phyloP scores from a whole-genome alignment of 2,113 vertebrate genomes.

The Empidonax traillii region DNA sequence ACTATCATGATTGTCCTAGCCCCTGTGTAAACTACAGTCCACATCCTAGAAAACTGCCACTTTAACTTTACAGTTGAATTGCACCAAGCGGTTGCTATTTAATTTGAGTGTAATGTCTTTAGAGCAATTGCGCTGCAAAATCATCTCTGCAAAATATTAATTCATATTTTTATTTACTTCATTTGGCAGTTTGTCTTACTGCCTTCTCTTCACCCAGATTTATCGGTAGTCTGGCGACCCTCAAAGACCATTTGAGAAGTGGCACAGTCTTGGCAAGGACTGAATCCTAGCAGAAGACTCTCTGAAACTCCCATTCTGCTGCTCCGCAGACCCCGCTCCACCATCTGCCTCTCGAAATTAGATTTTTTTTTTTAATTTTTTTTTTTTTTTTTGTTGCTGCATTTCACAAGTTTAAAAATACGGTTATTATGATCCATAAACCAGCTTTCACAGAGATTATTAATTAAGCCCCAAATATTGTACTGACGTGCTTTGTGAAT shows the following conservation, averaged over 20 bases:
- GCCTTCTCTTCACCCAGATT: neutral
- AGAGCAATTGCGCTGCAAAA: neutral
- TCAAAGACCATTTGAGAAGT: constrained; percentile 60
- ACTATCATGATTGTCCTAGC: neutral
- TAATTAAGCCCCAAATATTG: constrained; percentile 80
- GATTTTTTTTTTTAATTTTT: neutral
- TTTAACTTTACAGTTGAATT: neutral
- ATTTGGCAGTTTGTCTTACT: constrained; percentile 42
- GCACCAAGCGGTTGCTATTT: neutral
- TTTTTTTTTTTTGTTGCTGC: constrained; percentile 35
- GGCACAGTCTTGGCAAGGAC: constrained; percentile 49
- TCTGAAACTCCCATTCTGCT: constrained; percentile 66
- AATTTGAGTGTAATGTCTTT: neutral
- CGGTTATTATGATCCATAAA: constrained; percentile 73
- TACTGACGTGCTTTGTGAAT: constrained; percentile 59
- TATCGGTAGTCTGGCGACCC: constrained; percentile 59
- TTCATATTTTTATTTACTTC: constrained; percentile 47
- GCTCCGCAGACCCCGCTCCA: constrained; percentile 58
- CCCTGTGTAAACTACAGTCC: neutral
- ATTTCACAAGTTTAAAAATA: constrained; percentile 77
- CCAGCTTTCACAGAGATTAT: constrained; percentile 71
- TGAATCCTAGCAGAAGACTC: constrained; percentile 62
- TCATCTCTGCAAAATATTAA: constrained; percentile 4
- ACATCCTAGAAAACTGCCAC: neutral
- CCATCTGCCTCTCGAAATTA: constrained; percentile 73